These are phyloP conservation scores for Teinopalpus imperialis DNA, from an alignment of 2,888 invertebrate genomes.

Conservation along the genomic window DNA sequence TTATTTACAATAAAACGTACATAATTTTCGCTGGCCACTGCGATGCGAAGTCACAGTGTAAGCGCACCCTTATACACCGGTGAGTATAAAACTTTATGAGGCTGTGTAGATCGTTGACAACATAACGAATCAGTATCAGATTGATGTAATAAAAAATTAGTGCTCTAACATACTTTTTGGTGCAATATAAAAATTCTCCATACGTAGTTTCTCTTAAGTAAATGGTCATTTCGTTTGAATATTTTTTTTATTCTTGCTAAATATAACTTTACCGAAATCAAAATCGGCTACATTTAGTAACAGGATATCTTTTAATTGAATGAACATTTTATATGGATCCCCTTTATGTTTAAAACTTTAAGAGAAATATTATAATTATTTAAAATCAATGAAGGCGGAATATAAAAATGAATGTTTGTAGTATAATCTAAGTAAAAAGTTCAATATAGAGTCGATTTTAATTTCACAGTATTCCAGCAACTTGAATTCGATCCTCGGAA, in stretches of 20 bases:
- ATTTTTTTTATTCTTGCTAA: neutral
- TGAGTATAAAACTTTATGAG: conserved; percentile 24
- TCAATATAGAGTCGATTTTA: too few species aligned
- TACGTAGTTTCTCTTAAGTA: conserved; percentile 14
- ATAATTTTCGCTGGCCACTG: conserved; percentile 24
- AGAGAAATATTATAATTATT: neutral
- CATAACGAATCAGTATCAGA: conserved; percentile 18
- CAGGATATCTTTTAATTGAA: conserved; percentile 1
- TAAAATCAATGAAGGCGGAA: conserved; percentile 4
- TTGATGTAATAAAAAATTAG: conserved; percentile 26
- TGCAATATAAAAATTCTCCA: conserved; percentile 17
- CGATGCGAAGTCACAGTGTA: conserved; percentile 5
- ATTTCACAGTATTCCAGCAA: too few species aligned
- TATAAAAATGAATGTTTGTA: too few species aligned
- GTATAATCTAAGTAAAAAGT: too few species aligned
- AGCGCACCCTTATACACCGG: conserved; percentile 18
- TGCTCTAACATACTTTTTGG: conserved; percentile 13
- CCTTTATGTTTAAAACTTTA: too few species aligned
- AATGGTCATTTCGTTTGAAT: conserved; percentile 1
- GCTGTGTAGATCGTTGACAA: conserved; percentile 12
- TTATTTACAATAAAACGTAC: conserved; percentile 51
- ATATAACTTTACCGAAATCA: neutral
- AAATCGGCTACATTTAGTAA: conserved; percentile 2
- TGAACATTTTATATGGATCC: neutral
- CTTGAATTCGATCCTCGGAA: too few species aligned